Conservation (phyloP, 2,113 vertebrate genomes). For the Glaucidium brasilianum region DNA sequence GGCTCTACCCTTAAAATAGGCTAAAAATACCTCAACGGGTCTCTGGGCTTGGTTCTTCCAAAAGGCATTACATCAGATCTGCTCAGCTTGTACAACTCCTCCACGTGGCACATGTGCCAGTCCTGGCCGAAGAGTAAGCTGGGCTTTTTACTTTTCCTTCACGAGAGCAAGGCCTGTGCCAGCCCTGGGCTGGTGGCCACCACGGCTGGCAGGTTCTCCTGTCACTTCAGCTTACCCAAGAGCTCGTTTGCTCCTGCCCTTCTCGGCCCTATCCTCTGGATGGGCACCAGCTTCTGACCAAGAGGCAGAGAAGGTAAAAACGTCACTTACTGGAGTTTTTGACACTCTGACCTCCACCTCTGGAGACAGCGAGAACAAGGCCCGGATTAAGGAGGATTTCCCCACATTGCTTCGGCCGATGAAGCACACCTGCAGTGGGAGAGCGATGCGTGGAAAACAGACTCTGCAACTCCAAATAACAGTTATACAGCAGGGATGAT, state of each 20-base stretch:
- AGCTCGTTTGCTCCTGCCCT: neutral
- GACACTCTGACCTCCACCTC: slow-evolving; percentile 91
- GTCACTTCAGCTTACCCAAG: neutral
- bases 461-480: too few relatives aligned
- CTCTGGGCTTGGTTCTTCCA: neutral
- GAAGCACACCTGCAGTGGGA: slow-evolving; percentile 86
- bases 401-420: slow-evolving; percentile 95
- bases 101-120: accelerated
- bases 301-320: neutral
- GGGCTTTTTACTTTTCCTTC: neutral
- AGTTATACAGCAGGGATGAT: too few relatives aligned
- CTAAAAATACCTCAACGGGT: neutral
- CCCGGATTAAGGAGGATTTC: slow-evolving; percentile 91
- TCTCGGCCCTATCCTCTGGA: neutral
- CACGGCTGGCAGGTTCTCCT: neutral
- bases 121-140: too few relatives aligned
- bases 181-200: neutral
- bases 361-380: slow-evolving; percentile 88
- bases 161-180: neutral
- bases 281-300: neutral
- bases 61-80: accelerated
- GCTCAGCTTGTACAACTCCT: neutral
- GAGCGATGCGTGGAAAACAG: too few relatives aligned
- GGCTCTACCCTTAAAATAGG: neutral
- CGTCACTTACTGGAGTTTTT: slow-evolving; percentile 85